phyloP scores from a whole-genome alignment of 2,888 invertebrate species.

The Saturnia pavonia region DNA sequence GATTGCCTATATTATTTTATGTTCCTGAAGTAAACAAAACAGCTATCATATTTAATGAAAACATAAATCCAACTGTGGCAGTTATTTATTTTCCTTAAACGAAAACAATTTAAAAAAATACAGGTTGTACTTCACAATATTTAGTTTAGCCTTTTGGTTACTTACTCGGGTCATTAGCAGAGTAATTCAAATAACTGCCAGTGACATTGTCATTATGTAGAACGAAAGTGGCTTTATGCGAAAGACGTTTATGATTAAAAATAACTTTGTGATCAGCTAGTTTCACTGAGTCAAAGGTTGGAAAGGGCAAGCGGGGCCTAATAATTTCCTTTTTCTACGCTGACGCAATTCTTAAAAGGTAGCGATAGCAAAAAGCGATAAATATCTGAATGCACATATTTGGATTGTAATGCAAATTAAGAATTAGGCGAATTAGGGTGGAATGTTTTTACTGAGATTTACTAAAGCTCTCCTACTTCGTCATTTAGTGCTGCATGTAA shows the following conservation, averaged over 20 bases:
- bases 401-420: too few species aligned
- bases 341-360: slow-evolving; percentile 33
- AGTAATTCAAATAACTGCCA: slow-evolving; percentile 23
- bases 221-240: slow-evolving; percentile 48
- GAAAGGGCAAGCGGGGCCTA: slow-evolving; percentile 61
- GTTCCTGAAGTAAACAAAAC: too few species aligned
- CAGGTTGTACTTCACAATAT: background rate
- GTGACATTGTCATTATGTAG: slow-evolving; percentile 53
- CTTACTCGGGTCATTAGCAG: background rate
- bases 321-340: slow-evolving; percentile 63
- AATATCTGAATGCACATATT: too few species aligned
- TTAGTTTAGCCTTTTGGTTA: background rate
- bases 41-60: too few species aligned
- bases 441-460: too few species aligned
- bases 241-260: slow-evolving; percentile 71
- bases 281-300: slow-evolving; percentile 52
- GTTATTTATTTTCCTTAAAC: background rate
- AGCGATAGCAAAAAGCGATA: slow-evolving; percentile 18
- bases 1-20: too few species aligned
- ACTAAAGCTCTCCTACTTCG: background rate
- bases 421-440: too few species aligned
- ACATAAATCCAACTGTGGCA: background rate
- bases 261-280: slow-evolving; percentile 59
- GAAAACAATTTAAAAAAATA: background rate
- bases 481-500: background rate